These are phyloP conservation scores for Drosophila insularis DNA, from an alignment of 1,140 invertebrate species.

Conservation along the genomic window DNA sequence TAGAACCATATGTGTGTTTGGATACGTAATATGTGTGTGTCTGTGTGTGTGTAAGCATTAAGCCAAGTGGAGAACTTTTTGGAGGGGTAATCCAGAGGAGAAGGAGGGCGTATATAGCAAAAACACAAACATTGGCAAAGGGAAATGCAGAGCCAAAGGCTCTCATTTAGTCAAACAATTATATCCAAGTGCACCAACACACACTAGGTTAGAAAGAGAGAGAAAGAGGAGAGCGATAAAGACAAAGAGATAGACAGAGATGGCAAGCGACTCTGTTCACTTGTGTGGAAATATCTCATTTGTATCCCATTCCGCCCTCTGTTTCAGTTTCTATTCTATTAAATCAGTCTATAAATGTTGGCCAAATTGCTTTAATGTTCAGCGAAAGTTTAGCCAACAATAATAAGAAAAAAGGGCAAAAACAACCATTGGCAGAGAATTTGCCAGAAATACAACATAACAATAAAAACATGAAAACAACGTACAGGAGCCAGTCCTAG, in stretches of 20 bases:
- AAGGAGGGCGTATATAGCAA: conserved; percentile 1
- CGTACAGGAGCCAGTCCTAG: conserved; percentile 44
- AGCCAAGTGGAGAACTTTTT: conserved; percentile 38
- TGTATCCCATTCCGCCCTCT: conserved; percentile 27
- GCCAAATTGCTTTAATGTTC: conserved; percentile 79
- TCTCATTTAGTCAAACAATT: conserved; percentile 78
- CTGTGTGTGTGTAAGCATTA: conserved; percentile 35
- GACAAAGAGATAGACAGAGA: background rate
- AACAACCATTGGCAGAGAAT: background rate
- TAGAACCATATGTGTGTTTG: conserved; percentile 24
- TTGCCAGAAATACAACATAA: conserved; percentile 40
- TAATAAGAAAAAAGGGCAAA: conserved; percentile 29
- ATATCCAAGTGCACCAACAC: conserved; percentile 65
- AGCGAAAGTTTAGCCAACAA: conserved; percentile 71
- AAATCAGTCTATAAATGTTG: conserved; percentile 78
- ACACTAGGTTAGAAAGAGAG: background rate
- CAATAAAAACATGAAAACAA: conserved; percentile 67
- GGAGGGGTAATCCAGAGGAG: background rate
- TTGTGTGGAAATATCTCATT: conserved; percentile 79
- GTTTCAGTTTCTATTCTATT: conserved; percentile 67
- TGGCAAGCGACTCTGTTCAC: conserved; percentile 46
- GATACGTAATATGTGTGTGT: background rate
- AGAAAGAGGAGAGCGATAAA: background rate
- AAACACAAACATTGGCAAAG: conserved; percentile 24
- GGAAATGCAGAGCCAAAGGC: conserved; percentile 21